Conservation (phyloP, 1,140 invertebrate species). For the Pararge aegeria region DNA sequence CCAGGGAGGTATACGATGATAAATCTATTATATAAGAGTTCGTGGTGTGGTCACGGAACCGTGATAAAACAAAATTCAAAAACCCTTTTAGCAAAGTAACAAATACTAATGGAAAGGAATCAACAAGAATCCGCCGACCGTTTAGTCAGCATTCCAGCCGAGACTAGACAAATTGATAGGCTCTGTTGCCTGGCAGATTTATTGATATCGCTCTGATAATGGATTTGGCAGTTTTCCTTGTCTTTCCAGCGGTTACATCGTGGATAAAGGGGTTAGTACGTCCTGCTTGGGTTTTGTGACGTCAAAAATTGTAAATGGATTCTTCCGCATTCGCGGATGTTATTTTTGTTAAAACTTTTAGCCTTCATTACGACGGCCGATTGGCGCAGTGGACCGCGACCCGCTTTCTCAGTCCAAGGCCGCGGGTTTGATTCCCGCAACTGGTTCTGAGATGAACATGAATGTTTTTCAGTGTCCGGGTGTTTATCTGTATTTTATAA, state of each 20-base stretch:
- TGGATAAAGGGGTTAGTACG: neutral
- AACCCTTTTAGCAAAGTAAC: neutral
- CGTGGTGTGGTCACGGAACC: too few relatives aligned
- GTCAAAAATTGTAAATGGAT: neutral
- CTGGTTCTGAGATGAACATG: too few relatives aligned
- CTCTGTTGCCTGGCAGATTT: slow-evolving; percentile 7
- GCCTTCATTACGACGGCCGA: too few relatives aligned
- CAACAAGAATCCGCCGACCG: neutral
- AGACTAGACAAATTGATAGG: slow-evolving; percentile 1
- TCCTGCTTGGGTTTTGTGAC: neutral
- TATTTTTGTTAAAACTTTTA: too few relatives aligned
- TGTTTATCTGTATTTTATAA: too few relatives aligned
- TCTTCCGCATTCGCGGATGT: too few relatives aligned
- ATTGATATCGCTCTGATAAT: slow-evolving; percentile 15
- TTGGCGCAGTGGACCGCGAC: too few relatives aligned
- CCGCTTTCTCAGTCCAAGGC: too few relatives aligned
- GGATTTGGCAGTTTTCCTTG: slow-evolving; percentile 2
- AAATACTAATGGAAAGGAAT: slow-evolving; percentile 4
- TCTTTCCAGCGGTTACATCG: neutral
- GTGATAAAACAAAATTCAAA: neutral
- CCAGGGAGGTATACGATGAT: too few relatives aligned
- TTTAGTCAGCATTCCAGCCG: slow-evolving; percentile 2
- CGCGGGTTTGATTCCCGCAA: too few relatives aligned
- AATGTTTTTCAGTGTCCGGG: too few relatives aligned
- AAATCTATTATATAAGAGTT: too few relatives aligned